Percentiles rank a stretch among this genome's conserved stretches.
Conservation (phyloP, 1,140 invertebrate genomes). For the Fragariocoptes setiger region DNA sequence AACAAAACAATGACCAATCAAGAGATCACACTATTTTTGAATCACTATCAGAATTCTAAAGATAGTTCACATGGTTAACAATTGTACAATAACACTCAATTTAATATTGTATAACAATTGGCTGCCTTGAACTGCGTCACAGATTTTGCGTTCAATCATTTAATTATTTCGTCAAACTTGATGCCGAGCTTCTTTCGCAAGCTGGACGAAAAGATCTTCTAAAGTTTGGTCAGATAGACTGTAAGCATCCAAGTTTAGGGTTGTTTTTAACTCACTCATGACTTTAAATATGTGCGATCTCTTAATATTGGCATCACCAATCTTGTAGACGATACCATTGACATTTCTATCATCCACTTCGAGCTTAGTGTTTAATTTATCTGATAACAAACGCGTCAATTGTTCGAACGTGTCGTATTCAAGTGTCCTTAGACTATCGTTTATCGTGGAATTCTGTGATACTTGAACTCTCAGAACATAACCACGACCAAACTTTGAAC, state of each 20-base stretch:
- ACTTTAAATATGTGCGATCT: background rate
- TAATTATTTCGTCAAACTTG: too few species aligned
- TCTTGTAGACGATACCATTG: background rate
- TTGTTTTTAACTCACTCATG: background rate
- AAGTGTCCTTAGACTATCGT: background rate
- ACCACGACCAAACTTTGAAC: conserved; percentile 37
- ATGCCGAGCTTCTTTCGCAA: too few species aligned
- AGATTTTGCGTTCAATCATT: too few species aligned
- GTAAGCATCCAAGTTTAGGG: background rate
- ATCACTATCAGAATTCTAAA: too few species aligned
- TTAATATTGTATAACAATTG: too few species aligned
- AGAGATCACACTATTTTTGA: too few species aligned
- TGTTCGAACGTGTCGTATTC: background rate
- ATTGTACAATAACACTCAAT: too few species aligned
- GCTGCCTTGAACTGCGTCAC: too few species aligned
- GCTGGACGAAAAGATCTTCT: background rate
- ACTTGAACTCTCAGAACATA: background rate
- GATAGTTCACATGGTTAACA: too few species aligned
- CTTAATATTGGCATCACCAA: background rate
- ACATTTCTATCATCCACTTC: background rate
- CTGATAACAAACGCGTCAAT: background rate
- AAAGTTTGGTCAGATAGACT: background rate
- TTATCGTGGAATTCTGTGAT: background rate
- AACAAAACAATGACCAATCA: too few species aligned
- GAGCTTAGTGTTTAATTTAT: too few species aligned